These are phyloP conservation scores for Leptodactylus fallax DNA, from an alignment of 2,797 vertebrate genomes.

Conservation along the genomic window DNA sequence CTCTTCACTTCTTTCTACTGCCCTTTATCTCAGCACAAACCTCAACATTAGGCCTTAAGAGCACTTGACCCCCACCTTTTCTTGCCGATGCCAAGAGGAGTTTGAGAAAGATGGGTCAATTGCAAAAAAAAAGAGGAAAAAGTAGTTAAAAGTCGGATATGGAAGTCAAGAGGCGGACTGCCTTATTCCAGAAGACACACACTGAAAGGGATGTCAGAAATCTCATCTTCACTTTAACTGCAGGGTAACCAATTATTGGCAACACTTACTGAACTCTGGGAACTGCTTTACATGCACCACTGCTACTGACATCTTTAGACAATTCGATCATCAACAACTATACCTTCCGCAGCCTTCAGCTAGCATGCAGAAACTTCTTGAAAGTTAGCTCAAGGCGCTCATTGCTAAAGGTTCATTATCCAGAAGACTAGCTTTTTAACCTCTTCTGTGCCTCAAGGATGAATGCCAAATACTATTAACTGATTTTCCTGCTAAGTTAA, in stretches of 20 bases:
- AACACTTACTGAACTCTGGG: constrained; percentile 42
- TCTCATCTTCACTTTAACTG: constrained; percentile 26
- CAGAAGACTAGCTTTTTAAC: constrained; percentile 28
- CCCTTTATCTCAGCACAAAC: constrained; percentile 10
- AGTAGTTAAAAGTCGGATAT: constrained; percentile 5
- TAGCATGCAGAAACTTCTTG: neutral
- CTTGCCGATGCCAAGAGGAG: neutral
- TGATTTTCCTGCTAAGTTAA: neutral
- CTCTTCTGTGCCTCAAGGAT: constrained; percentile 15
- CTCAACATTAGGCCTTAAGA: neutral
- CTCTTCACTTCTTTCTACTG: neutral
- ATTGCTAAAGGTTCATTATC: constrained; percentile 43
- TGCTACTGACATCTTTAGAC: constrained; percentile 30
- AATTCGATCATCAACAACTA: constrained; percentile 26
- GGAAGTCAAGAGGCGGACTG: constrained; percentile 9
- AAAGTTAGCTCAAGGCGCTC: constrained; percentile 27
- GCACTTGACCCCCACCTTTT: neutral
- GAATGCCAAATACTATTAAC: neutral
- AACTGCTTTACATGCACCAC: constrained; percentile 40
- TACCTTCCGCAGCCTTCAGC: constrained; percentile 23
- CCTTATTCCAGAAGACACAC: constrained; percentile 1
- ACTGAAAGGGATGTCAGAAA: constrained; percentile 19
- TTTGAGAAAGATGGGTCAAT: neutral
- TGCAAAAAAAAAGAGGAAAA: neutral
- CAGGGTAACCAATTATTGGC: constrained; percentile 45